Conservation (phyloP, 2,888 invertebrate genomes). For the Neoaliturus tenellus region DNA sequence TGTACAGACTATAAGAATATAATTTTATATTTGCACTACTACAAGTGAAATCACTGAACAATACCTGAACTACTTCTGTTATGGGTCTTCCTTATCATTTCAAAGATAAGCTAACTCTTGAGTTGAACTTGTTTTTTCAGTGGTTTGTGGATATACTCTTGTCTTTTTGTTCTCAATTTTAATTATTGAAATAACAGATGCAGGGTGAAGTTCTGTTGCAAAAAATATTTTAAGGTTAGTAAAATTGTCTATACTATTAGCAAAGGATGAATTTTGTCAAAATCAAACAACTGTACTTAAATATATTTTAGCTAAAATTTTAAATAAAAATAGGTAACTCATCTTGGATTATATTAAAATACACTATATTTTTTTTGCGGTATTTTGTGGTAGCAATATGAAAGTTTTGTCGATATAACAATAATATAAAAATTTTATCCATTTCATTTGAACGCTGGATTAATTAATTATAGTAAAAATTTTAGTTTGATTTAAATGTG, state of each 20-base stretch:
- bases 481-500: too few species aligned
- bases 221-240: not conserved
- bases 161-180: not conserved
- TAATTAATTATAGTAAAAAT: too few species aligned
- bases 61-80: constrained; percentile 12
- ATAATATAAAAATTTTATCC: too few species aligned
- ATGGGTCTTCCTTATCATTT: constrained; percentile 3
- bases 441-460: too few species aligned
- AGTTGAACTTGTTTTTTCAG: not conserved
- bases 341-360: too few species aligned
- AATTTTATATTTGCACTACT: not conserved
- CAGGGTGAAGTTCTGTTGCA: not conserved
- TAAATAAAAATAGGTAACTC: too few species aligned
- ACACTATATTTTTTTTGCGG: too few species aligned
- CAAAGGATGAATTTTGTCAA: too few species aligned
- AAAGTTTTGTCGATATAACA: too few species aligned
- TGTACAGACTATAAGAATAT: constrained; percentile 6
- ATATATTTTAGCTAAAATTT: too few species aligned
- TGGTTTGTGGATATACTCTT: not conserved
- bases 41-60: not conserved
- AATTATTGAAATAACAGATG: not conserved
- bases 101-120: not conserved
- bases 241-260: not conserved
- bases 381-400: too few species aligned
- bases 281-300: too few species aligned